A percentile compares a stretch with the other conserved stretches of the same genome.
Evolutionary conservation across 2,113 vertebrate species (phyloP).

Genomic region (Crypturellus undulatus): DNA sequence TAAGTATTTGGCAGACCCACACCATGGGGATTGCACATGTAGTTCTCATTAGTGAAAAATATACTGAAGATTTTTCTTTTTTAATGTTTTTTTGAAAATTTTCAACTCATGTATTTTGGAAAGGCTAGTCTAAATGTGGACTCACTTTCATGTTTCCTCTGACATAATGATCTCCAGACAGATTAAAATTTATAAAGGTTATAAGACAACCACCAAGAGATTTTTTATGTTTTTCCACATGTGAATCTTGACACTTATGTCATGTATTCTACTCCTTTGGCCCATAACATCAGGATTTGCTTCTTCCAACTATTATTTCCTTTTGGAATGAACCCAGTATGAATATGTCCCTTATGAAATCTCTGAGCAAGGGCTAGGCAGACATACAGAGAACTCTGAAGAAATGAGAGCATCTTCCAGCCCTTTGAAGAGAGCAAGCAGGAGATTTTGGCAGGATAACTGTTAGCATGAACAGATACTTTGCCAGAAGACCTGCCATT

Average conservation of each 20-base stretch:
- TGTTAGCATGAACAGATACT: background rate
- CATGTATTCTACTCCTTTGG: conserved; percentile 36
- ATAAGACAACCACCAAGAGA: background rate
- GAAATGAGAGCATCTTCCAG: conserved; percentile 30
- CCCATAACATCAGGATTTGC: background rate
- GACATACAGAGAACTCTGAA: conserved; percentile 17
- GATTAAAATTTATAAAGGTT: background rate
- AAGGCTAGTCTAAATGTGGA: background rate
- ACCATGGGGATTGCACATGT: conserved; percentile 42
- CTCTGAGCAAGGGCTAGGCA: conserved; percentile 38
- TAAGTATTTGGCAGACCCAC: conserved; percentile 45
- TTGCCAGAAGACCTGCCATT: background rate
- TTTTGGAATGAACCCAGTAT: conserved; percentile 48
- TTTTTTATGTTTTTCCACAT: conserved; percentile 23
- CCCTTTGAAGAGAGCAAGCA: conserved; percentile 25
- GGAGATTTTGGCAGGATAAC: conserved; percentile 18
- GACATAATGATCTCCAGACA: background rate
- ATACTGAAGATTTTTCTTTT: background rate
- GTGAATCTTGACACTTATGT: conserved; percentile 17
- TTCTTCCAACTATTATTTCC: conserved; percentile 60
- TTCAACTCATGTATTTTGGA: background rate
- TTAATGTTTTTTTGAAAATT: background rate
- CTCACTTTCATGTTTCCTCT: background rate
- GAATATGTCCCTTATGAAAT: conserved; percentile 50
- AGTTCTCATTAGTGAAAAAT: conserved; percentile 46